A percentile compares a stretch with the other conserved stretches of the same genome.
Evolutionary conservation across 1,140 invertebrate species (phyloP).

Genomic region (Rhopalosiphum padi): DNA sequence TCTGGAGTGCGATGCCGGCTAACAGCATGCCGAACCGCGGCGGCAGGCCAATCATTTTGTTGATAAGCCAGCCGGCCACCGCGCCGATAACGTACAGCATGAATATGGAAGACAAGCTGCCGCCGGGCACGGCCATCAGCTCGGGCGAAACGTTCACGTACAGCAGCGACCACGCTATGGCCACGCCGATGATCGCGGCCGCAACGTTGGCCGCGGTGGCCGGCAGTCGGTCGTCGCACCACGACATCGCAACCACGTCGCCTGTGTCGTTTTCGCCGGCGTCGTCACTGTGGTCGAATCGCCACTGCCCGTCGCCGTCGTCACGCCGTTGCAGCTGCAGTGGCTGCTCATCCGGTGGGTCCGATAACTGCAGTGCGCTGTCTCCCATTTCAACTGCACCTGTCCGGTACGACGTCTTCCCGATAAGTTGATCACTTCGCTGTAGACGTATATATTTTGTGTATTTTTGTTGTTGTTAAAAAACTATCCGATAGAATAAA

Average conservation of each 20-base stretch:
- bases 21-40: conserved; percentile 62
- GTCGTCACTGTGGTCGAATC: neutral
- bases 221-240: conserved; percentile 33
- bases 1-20: conserved; percentile 61
- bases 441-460: neutral
- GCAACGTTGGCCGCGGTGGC: conserved; percentile 46
- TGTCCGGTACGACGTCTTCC: neutral
- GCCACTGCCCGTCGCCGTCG: neutral
- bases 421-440: neutral
- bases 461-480: neutral
- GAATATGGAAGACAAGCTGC: conserved; percentile 59
- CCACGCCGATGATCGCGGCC: conserved; percentile 34
- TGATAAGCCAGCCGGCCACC: conserved; percentile 41
- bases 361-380: neutral
- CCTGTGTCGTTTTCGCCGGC: neutral
- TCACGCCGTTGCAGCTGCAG: neutral
- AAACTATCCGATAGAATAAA: too few relatives aligned
- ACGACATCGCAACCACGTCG: neutral
- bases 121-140: conserved; percentile 57
- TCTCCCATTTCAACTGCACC: neutral
- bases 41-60: conserved; percentile 58
- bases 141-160: conserved; percentile 38
- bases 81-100: conserved; percentile 59
- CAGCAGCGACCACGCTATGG: conserved; percentile 56
- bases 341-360: neutral